Evolutionary conservation across 2,113 vertebrate species (phyloP), one percentile per base, ranked within the genome.

Genomic region (Mohoua ochrocephala): DNA sequence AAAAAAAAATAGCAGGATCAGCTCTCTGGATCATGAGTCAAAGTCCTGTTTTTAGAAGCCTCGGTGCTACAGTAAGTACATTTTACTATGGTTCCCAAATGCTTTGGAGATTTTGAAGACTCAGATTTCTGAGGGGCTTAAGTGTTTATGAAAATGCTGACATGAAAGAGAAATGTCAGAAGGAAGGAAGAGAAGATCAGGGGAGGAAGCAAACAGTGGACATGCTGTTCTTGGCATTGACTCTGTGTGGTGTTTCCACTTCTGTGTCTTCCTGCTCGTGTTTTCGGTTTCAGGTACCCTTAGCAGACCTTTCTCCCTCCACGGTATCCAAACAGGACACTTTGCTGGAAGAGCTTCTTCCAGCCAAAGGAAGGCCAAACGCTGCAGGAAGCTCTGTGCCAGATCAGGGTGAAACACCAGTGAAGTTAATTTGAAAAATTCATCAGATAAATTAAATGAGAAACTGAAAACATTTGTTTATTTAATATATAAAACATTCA

Each of bases 361-460:
- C n/a, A 59, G 23, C n/a, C 57, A 59, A 26, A 26, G 23, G n/a
- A 26, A 85, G 45, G 70, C 61, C 35, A 79, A 64, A 73, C 1
- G 2, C 57, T 87, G 35, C 2, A 0, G 54, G 39, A 70, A 79
- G 24, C 21, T 91, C 74, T 67, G 35, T 87, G 73, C 68, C 73
- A 81, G 39, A 80, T 86, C 54, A 80, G 52, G 67, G 37, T 83
- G 71, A 94, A 97, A 77, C 88, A 95, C 90, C 71, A 83, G 93
- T 84, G 85, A 63, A 91, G 85, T 81, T 93, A 85, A 89, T 96
- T 91, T 91, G 79, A 70, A 90, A 88, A 80, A 63, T 74, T 88
- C 47, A 92, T 94, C 95, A 90, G 95, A 88, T 95, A 93, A 93
- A 88, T 88, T n/a, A 88, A 80, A 93, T 94, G 85, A 94, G 85